Conservation (phyloP, 2,797 vertebrate species). For the Hemitrygon akajei region DNA sequence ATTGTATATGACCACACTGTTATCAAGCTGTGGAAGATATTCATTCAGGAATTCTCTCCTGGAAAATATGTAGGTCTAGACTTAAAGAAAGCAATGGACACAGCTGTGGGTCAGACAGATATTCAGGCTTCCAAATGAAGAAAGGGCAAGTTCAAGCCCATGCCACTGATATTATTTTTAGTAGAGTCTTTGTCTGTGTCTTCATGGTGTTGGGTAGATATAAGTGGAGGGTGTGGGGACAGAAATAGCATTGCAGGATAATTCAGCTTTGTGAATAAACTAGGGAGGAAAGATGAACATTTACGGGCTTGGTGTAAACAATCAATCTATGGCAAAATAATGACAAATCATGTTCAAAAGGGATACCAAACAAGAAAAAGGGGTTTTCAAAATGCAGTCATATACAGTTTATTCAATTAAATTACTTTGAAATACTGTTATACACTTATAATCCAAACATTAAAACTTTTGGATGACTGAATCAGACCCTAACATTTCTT, state of each 20-base stretch:
- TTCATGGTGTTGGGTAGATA: not conserved
- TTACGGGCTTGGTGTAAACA: not conserved
- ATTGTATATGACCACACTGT: not conserved
- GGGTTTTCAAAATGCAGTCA: not conserved
- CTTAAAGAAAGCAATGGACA: not conserved
- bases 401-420: not conserved
- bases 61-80: not conserved
- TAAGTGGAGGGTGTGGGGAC: not conserved
- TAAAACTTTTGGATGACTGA: not conserved
- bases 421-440: not conserved
- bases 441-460: not conserved
- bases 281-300: not conserved
- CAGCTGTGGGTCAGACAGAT: not conserved
- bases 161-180: not conserved
- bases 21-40: not conserved
- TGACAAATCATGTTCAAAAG: not conserved
- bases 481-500: too few species aligned
- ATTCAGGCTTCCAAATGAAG: not conserved
- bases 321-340: conserved; percentile 1
- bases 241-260: not conserved
- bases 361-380: not conserved
- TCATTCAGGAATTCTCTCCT: not conserved
- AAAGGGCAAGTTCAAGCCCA: not conserved
- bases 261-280: not conserved
- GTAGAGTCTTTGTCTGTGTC: not conserved